phyloP scores from a whole-genome alignment of 2,888 invertebrate genomes.

The Axea sp. region DNA sequence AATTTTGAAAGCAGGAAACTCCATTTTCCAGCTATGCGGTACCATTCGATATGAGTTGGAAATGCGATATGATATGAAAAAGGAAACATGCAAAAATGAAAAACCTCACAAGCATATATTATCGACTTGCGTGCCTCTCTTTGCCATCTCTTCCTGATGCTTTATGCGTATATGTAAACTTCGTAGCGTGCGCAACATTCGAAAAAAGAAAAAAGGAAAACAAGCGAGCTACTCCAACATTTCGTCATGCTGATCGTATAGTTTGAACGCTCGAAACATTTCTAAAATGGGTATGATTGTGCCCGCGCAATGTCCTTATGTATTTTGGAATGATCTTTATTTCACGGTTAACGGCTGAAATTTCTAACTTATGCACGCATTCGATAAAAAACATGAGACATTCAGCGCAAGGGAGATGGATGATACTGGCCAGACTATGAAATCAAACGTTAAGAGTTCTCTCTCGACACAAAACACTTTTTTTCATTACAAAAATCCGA shows the following conservation, averaged over 20 bases:
- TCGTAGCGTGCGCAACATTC: conserved; percentile 53
- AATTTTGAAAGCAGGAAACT: conserved; percentile 61
- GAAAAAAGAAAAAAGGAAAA: conserved; percentile 60
- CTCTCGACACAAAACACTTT: conserved; percentile 4
- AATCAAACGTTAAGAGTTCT: conserved; percentile 17
- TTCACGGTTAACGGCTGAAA: conserved; percentile 28
- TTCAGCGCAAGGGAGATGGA: conserved; percentile 54
- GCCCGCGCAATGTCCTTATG: conserved; percentile 5
- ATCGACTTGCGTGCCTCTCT: conserved; percentile 75
- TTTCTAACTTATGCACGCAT: conserved; percentile 53
- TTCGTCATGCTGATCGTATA: conserved; percentile 65
- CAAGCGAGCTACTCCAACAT: conserved; percentile 67
- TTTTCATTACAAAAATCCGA: conserved; percentile 5
- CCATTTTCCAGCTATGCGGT: conserved; percentile 58
- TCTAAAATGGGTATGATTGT: conserved; percentile 19
- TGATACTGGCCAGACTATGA: conserved; percentile 61
- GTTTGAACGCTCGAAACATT: conserved; percentile 44
- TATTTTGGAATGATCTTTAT: conserved; percentile 17
- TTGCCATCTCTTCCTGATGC: conserved; percentile 65
- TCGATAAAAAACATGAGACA: conserved; percentile 58
- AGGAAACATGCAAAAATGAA: conserved; percentile 64
- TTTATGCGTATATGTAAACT: conserved; percentile 60
- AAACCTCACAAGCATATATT: conserved; percentile 76
- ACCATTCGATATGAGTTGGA: conserved; percentile 59
- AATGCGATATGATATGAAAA: conserved; percentile 62